These are phyloP conservation scores for Lethocerus indicus DNA, from an alignment of 1,140 invertebrate genomes.

Conservation along the genomic window DNA sequence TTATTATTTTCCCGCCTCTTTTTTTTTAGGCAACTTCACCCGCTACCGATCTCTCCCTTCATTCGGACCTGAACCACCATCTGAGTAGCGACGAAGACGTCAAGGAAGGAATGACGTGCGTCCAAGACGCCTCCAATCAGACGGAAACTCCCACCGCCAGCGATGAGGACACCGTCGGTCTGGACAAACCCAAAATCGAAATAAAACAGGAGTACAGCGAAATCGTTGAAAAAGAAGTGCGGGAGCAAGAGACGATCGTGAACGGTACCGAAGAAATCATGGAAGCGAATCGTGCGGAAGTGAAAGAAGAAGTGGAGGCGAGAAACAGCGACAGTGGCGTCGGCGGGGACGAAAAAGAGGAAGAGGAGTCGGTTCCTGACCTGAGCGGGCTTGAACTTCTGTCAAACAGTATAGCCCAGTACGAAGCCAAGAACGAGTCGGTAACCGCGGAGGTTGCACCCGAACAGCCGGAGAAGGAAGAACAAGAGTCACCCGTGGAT, in stretches of 20 bases:
- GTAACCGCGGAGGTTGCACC: slow-evolving; percentile 11
- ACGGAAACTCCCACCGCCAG: slow-evolving; percentile 39
- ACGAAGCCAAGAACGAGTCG: slow-evolving; percentile 28
- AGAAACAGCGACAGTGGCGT: slow-evolving; percentile 13
- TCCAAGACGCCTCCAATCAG: slow-evolving; percentile 54
- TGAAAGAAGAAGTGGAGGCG: slow-evolving; percentile 2
- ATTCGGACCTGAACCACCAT: too few relatives aligned
- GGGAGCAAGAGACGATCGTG: not conserved
- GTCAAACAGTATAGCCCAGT: slow-evolving; percentile 52
- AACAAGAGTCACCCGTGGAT: slow-evolving; percentile 5
- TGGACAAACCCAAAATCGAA: not conserved
- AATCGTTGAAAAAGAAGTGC: not conserved
- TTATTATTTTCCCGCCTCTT: too few relatives aligned
- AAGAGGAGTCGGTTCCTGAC: slow-evolving; percentile 31
- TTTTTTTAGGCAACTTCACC: too few relatives aligned
- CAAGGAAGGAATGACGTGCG: not conserved
- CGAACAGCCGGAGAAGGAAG: slow-evolving; percentile 4
- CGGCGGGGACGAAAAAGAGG: slow-evolving; percentile 9
- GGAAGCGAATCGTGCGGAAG: not conserved
- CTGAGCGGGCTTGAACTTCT: slow-evolving; percentile 61
- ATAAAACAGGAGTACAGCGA: slow-evolving; percentile 2
- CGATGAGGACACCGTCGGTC: slow-evolving; percentile 22
- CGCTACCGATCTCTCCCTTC: too few relatives aligned
- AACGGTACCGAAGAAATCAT: slow-evolving; percentile 6
- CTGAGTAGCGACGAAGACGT: not conserved